Evolutionary conservation across 2,888 invertebrate species (phyloP).

Genomic region (Labia minor): DNA sequence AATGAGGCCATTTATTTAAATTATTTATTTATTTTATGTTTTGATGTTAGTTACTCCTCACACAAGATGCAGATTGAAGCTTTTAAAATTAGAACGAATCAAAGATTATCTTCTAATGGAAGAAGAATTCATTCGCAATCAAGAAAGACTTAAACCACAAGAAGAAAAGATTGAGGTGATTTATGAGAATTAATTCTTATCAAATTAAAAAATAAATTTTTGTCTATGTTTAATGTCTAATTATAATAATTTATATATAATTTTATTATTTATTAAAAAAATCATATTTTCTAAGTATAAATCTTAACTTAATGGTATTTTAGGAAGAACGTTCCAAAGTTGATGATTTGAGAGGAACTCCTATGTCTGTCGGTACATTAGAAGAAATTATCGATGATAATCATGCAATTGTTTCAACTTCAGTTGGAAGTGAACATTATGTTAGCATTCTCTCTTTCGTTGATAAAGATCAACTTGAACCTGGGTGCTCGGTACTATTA

Average conservation of each 20-base stretch:
- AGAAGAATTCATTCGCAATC: conserved; percentile 97
- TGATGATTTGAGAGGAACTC: conserved; percentile 95
- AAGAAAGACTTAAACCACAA: conserved; percentile 95
- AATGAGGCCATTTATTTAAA: background rate
- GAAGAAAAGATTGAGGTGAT: conserved; percentile 90
- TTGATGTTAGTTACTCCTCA: conserved; percentile 75
- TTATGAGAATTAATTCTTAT: background rate
- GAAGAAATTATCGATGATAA: conserved; percentile 99
- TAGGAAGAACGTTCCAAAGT: conserved; percentile 93
- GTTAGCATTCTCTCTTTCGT: conserved; percentile 98
- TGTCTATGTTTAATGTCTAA: background rate
- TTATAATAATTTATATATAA: background rate
- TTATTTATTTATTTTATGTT: background rate
- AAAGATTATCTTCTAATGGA: conserved; percentile 99
- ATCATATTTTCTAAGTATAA: background rate
- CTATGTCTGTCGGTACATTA: conserved; percentile 98
- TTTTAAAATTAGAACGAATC: conserved; percentile 90
- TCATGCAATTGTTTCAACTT: conserved; percentile 98
- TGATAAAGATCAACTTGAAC: conserved; percentile 97
- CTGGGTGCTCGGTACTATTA: conserved; percentile 93
- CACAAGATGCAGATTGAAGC: conserved; percentile 87
- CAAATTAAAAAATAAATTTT: background rate
- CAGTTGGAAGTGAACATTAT: conserved; percentile 98
- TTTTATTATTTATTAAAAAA: background rate
- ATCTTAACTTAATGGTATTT: conserved; percentile 23